These are phyloP conservation scores for Intellagama lesueurii DNA, from an alignment of 2,797 vertebrate genomes.

Conservation along the genomic window DNA sequence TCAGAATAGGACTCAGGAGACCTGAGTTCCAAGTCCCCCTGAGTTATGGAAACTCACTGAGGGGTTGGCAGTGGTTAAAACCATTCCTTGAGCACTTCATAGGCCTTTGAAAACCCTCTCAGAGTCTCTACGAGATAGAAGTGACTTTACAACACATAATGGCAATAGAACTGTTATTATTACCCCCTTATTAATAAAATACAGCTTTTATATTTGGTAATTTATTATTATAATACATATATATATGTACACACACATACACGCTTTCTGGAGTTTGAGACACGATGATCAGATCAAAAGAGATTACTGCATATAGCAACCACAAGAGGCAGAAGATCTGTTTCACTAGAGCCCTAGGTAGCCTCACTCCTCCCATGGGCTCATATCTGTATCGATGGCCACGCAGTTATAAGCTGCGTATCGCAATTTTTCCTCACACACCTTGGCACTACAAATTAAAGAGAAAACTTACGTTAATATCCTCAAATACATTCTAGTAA, in stretches of 20 bases:
- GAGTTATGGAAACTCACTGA: too few species aligned
- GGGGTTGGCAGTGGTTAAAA: too few species aligned
- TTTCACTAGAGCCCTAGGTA: neutral
- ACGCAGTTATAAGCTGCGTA: constrained; percentile 99
- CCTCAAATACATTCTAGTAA: neutral
- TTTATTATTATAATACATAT: constrained; percentile 58
- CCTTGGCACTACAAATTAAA: constrained; percentile 85
- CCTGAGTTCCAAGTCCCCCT: too few species aligned
- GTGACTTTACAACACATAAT: too few species aligned
- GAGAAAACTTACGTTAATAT: neutral
- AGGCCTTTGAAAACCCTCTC: too few species aligned
- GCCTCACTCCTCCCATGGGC: constrained; percentile 95
- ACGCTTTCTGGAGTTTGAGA: neutral
- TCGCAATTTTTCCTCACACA: constrained; percentile 96
- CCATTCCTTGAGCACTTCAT: too few species aligned
- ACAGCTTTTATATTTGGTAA: constrained; percentile 33
- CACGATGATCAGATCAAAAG: neutral
- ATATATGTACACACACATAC: constrained; percentile 34
- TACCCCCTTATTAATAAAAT: neutral
- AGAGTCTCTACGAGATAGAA: too few species aligned
- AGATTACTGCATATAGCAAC: constrained; percentile 4
- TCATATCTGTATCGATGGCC: constrained; percentile 98
- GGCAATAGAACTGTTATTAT: too few species aligned
- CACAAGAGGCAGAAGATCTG: constrained; percentile 5
- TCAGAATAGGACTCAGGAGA: too few species aligned